Percentiles rank a stretch among this genome's conserved stretches.
phyloP scores from a whole-genome alignment of 2,113 vertebrate genomes.

The Carassius gibelio region DNA sequence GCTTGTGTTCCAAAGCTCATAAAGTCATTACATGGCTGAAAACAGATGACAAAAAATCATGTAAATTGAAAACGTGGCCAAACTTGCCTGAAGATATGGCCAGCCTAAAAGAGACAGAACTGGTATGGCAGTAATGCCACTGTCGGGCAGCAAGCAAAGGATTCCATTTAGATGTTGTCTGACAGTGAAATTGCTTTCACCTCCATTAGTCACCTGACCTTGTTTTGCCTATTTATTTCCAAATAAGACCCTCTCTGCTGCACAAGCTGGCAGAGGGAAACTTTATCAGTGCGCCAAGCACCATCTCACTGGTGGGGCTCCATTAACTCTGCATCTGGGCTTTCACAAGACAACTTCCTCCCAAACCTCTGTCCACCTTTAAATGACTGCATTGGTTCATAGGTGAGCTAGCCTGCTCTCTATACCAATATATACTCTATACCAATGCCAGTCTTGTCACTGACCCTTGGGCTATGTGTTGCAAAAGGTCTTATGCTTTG shows the following conservation, averaged over 20 bases:
- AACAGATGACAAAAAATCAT: slow-evolving; percentile 3
- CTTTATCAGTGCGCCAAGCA: slow-evolving; percentile 28
- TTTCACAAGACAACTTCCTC: slow-evolving; percentile 31
- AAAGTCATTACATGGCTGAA: slow-evolving; percentile 17
- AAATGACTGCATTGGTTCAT: slow-evolving; percentile 25
- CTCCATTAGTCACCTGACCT: slow-evolving; percentile 52
- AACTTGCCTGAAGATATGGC: slow-evolving; percentile 14
- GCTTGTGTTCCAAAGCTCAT: slow-evolving; percentile 22
- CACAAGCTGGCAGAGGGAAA: slow-evolving; percentile 19
- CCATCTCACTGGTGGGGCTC: slow-evolving; percentile 11
- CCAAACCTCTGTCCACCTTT: background rate
- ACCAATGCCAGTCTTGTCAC: too few species aligned
- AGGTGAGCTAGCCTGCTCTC: background rate
- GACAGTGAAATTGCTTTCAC: slow-evolving; percentile 58
- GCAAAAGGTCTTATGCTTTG: background rate
- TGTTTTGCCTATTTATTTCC: slow-evolving; percentile 37
- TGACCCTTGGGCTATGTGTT: background rate
- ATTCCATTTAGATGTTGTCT: slow-evolving; percentile 57
- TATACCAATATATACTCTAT: too few species aligned
- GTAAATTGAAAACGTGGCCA: slow-evolving; percentile 14
- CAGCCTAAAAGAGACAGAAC: slow-evolving; percentile 5
- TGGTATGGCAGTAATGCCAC: slow-evolving; percentile 6
- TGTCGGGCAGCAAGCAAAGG: background rate
- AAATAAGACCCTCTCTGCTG: slow-evolving; percentile 30
- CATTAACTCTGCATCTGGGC: slow-evolving; percentile 42